Percentiles rank a stretch among this genome's conserved stretches.
These are phyloP conservation scores for Dastarcus helophoroides DNA, from an alignment of 2,888 invertebrate genomes.

Conservation along the genomic window DNA sequence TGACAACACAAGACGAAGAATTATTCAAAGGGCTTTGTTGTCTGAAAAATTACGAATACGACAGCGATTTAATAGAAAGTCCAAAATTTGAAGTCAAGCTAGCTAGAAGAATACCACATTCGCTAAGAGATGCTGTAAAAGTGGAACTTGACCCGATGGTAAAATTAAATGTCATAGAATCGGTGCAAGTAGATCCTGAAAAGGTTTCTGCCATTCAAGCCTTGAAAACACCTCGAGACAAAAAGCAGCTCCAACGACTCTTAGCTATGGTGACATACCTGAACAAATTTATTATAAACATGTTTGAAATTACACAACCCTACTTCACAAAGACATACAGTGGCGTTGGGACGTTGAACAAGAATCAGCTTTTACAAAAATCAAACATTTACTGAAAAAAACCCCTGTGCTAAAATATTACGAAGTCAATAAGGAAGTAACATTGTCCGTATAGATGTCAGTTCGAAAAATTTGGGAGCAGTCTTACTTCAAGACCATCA, in stretches of 20 bases:
- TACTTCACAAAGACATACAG: too few relatives aligned
- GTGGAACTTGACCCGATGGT: constrained; percentile 4
- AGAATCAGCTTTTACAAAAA: too few relatives aligned
- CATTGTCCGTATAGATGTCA: too few relatives aligned
- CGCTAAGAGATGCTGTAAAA: constrained; percentile 3
- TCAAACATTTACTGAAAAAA: too few relatives aligned
- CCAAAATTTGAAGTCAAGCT: constrained; percentile 6
- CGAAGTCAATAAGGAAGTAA: too few relatives aligned
- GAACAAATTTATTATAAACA: constrained; percentile 8
- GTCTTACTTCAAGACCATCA: too few relatives aligned
- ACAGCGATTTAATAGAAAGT: constrained; percentile 7
- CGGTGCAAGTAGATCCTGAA: constrained; percentile 2
- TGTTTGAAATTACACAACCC: too few relatives aligned
- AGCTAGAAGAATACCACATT: constrained; percentile 11
- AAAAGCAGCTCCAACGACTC: constrained; percentile 13
- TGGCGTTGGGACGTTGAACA: too few relatives aligned
- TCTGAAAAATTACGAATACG: constrained; percentile 4
- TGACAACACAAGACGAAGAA: constrained; percentile 2
- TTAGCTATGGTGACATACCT: constrained; percentile 14
- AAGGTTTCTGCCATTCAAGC: constrained; percentile 13
- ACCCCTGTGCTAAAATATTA: too few relatives aligned
- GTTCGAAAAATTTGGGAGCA: too few relatives aligned
- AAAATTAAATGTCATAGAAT: constrained; percentile 4
- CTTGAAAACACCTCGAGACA: constrained; percentile 11
- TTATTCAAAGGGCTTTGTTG: constrained; percentile 3